phyloP scores from a whole-genome alignment of 2,888 invertebrate species.

The Osmoderma eremita region DNA sequence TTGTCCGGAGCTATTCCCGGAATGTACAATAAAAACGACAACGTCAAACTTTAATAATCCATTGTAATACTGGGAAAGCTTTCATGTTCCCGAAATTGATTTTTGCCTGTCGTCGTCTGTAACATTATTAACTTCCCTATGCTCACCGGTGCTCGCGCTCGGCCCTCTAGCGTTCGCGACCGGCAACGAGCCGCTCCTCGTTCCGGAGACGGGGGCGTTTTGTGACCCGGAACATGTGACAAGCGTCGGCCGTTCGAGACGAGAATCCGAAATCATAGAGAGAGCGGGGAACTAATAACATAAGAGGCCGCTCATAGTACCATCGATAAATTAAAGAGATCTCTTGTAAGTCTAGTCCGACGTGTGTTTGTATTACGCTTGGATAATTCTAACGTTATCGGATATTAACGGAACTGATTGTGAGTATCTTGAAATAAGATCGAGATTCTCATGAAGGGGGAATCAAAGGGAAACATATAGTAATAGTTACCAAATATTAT shows the following conservation, averaged over 20 bases:
- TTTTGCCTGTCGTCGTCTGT: conserved; percentile 14
- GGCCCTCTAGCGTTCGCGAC: conserved; percentile 3
- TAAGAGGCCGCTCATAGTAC: not conserved
- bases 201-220: conserved; percentile 4
- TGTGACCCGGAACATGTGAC: conserved; percentile 28
- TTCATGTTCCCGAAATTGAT: conserved; percentile 27
- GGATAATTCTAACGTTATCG: too few relatives aligned
- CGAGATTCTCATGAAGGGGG: too few relatives aligned
- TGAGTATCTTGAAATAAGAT: too few relatives aligned
- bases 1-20: not conserved
- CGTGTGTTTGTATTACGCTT: too few relatives aligned
- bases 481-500: too few relatives aligned
- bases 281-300: too few relatives aligned
- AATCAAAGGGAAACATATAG: too few relatives aligned
- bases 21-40: conserved; percentile 29
- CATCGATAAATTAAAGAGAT: conserved; percentile 12
- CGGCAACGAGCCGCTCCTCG: not conserved
- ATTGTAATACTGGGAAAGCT: conserved; percentile 18
- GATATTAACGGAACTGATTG: too few relatives aligned
- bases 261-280: conserved; percentile 12
- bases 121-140: conserved; percentile 20
- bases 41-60: conserved; percentile 35
- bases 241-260: conserved; percentile 23
- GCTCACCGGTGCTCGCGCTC: not conserved
- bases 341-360: not conserved